A percentile compares a stretch with the other conserved stretches of the same genome.
Evolutionary conservation across 2,113 vertebrate species (phyloP).

Genomic region (Carassius auratus): DNA sequence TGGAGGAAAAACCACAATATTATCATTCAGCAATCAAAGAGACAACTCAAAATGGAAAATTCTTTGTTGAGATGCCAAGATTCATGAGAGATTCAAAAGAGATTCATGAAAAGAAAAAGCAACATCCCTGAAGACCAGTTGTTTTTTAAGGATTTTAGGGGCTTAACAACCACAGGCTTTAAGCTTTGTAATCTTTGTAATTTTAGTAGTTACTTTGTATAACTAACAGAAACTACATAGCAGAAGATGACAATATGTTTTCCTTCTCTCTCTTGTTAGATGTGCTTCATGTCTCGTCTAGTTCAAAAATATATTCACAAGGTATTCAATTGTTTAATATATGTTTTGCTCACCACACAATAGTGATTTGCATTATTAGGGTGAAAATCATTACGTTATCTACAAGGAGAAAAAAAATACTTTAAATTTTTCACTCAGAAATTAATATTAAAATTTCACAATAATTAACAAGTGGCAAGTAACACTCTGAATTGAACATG

Average conservation of each 20-base stretch:
- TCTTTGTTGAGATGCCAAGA: conserved; percentile 65
- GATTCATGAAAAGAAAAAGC: conserved; percentile 14
- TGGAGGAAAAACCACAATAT: conserved; percentile 50
- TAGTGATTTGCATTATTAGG: conserved; percentile 3
- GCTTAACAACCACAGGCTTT: conserved; percentile 9
- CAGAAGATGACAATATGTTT: conserved; percentile 13
- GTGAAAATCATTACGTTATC: background rate
- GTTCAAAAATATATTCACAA: background rate
- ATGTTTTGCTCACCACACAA: background rate
- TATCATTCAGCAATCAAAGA: conserved; percentile 60
- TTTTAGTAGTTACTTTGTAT: background rate
- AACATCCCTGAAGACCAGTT: conserved; percentile 4
- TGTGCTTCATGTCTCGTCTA: conserved; percentile 20
- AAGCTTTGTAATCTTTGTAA: conserved; percentile 20
- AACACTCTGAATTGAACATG: no score
- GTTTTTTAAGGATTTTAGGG: conserved; percentile 24
- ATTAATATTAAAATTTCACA: background rate
- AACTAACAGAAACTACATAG: conserved; percentile 19
- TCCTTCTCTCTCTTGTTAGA: conserved; percentile 11
- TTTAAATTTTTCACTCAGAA: background rate
- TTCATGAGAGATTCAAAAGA: conserved; percentile 40
- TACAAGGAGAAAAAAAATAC: background rate
- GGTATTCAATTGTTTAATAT: background rate
- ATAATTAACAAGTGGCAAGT: no score
- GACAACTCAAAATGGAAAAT: conserved; percentile 62